Evolutionary conservation across 2,113 vertebrate species (phyloP).

Genomic region (Nesogale talazaci): DNA sequence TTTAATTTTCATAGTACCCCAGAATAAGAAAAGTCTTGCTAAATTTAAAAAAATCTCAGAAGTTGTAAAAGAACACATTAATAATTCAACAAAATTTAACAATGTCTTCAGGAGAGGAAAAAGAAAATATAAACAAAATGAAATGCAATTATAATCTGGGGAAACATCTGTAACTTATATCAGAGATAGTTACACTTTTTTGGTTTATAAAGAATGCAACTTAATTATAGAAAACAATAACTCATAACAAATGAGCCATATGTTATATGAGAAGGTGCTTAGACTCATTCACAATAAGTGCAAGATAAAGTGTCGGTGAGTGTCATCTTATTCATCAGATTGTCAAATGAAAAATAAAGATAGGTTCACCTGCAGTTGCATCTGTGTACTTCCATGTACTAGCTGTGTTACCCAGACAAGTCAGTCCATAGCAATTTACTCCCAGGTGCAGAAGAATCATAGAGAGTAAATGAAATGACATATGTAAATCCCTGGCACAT

Average conservation of each 20-base stretch:
- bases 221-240: neutral
- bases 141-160: neutral
- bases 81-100: neutral
- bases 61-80: neutral
- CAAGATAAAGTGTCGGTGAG: neutral
- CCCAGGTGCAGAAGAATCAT: too few relatives aligned
- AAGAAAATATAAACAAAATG: neutral
- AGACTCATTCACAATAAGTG: neutral
- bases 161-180: neutral
- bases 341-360: neutral
- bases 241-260: neutral
- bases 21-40: neutral
- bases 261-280: neutral
- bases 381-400: too few relatives aligned
- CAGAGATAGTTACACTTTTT: slow-evolving; percentile 11
- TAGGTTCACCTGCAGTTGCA: too few relatives aligned
- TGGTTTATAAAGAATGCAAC: neutral
- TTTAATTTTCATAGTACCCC: neutral
- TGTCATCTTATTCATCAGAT: neutral
- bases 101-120: neutral
- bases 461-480: too few relatives aligned
- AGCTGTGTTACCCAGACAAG: too few relatives aligned
- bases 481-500: too few relatives aligned
- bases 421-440: too few relatives aligned
- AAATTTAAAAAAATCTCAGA: slow-evolving; percentile 34